phyloP scores from a whole-genome alignment of 2,113 vertebrate genomes.

The Lathamus discolor region DNA sequence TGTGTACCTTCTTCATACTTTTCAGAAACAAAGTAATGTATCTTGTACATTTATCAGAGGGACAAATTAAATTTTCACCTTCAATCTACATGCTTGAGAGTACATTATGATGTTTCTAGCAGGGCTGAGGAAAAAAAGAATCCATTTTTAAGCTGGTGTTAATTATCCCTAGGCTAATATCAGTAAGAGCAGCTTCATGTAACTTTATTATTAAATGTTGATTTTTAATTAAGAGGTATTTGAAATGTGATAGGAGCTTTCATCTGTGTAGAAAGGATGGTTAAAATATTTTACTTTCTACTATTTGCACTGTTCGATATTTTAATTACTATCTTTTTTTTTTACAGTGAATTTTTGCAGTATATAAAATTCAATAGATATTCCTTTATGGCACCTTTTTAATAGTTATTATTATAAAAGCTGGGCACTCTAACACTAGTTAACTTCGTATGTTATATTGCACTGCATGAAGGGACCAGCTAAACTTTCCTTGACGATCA shows the following conservation, averaged over 20 bases:
- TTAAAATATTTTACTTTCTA: conserved; percentile 36
- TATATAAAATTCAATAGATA: not conserved
- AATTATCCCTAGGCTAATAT: conserved; percentile 34
- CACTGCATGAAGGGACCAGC: not conserved
- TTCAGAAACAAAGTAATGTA: not conserved
- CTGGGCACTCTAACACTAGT: not conserved
- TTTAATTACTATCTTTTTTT: not conserved
- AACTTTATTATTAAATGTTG: conserved; percentile 45
- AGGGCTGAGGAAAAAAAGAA: not conserved
- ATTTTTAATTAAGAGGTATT: conserved; percentile 68
- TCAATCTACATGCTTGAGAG: not conserved
- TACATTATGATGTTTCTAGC: not conserved
- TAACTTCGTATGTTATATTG: not conserved
- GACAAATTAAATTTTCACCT: not conserved
- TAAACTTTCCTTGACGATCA: not conserved
- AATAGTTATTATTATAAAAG: not conserved
- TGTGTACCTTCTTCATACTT: not conserved
- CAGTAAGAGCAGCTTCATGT: conserved; percentile 14
- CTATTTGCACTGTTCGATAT: not conserved
- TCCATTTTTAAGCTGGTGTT: not conserved
- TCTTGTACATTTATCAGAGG: not conserved
- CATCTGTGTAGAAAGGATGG: not conserved
- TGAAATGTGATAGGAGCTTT: conserved; percentile 63
- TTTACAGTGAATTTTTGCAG: not conserved
- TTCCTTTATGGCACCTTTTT: not conserved